Evolutionary conservation across 2,797 vertebrate genomes (phyloP), one percentile per base, ranked within the genome.

Genomic region (Sebastes aleutianus): DNA sequence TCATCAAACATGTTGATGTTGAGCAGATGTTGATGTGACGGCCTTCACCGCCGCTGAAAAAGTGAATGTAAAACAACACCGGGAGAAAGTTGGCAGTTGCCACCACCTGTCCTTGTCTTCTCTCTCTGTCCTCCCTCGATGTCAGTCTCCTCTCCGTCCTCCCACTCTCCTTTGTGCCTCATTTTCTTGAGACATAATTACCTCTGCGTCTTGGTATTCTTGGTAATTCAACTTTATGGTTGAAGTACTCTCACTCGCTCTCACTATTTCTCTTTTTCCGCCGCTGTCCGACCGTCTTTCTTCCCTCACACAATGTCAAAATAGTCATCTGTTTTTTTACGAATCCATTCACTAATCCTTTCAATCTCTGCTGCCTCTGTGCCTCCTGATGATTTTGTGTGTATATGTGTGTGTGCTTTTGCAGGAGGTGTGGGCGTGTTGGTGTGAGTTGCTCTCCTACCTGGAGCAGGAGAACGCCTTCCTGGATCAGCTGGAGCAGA

Each of bases 351-450:
- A 20, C 65, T 56, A 26, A 57, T 36, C n/a, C 3, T 47, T 59
- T 65, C 29, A 2, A 16, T 50, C 20, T 50, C 36, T 39, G 36
- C 7, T 22, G 5, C n/a, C 11, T 27, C 20, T 26, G 10, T 6
- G 4, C 11, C 64, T 58, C 31, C 26, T 68, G 24, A 10, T 61
- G 27, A 39, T n/a, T 32, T 18, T 69, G 36, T 34, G 8, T 69
- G 13, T 61, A 2, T 39, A 12, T 39, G 36, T 65, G 65, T 74
- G 57, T 43, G 81, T 80, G 43, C 79, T 34, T 53, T 72, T 88
- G 84, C 87, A 99, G 98, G 98, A 99, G 90, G 97, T 99, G 68
- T 99, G 98, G 98, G 96, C 97, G 0, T 99, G 97, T 76, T 99
- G 98, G 98, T 95, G 92, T 68, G 98, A 99, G 88, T 66, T 99